These are phyloP conservation scores for Dicentrarchus labrax DNA, from an alignment of 2,113 vertebrate species.

Conservation along the genomic window DNA sequence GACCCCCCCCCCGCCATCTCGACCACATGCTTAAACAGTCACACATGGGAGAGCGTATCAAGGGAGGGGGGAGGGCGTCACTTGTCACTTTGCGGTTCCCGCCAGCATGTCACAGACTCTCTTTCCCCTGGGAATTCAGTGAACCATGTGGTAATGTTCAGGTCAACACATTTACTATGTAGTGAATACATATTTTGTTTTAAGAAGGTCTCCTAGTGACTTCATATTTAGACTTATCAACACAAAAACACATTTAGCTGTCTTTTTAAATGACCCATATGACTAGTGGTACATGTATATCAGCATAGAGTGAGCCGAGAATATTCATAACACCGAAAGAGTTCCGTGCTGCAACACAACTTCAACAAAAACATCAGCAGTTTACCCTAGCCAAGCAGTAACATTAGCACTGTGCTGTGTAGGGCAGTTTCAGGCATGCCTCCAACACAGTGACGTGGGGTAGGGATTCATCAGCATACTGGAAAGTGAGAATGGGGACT, in stretches of 20 bases:
- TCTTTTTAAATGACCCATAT: not conserved
- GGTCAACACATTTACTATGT: constrained; percentile 61
- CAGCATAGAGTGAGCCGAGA: not conserved
- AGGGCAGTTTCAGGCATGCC: constrained; percentile 65
- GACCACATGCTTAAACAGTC: constrained; percentile 74
- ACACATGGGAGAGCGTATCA: constrained; percentile 67
- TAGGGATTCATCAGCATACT: constrained; percentile 74
- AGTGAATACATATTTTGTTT: constrained; percentile 23
- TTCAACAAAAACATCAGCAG: constrained; percentile 48
- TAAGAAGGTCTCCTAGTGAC: not conserved
- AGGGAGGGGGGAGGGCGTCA: constrained; percentile 69
- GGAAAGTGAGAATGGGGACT: constrained; percentile 77
- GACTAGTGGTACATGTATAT: not conserved
- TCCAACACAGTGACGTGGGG: constrained; percentile 74
- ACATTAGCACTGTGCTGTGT: constrained; percentile 59
- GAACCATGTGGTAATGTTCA: constrained; percentile 61
- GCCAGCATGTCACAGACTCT: constrained; percentile 76
- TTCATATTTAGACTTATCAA: not conserved
- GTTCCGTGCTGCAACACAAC: constrained; percentile 19
- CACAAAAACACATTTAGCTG: not conserved
- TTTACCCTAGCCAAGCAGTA: constrained; percentile 50
- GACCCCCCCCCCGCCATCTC: constrained; percentile 46
- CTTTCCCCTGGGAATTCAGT: constrained; percentile 68
- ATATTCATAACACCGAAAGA: not conserved
- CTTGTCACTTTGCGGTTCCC: constrained; percentile 79